Evolutionary conservation across 2,113 vertebrate genomes (phyloP).

Genomic region (Hirundichthys speculiger): DNA sequence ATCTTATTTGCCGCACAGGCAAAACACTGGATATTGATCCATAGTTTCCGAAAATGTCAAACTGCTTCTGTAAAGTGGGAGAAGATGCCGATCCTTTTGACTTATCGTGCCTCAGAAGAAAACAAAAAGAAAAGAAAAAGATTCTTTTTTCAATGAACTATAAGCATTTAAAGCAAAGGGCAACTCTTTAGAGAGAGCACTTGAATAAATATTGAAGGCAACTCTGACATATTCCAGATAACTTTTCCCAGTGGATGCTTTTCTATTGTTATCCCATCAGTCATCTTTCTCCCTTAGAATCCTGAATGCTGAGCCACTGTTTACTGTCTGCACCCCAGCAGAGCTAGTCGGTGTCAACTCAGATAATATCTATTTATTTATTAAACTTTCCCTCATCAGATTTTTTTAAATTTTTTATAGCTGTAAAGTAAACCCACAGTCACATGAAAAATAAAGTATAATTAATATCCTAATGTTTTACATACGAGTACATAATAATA

Average conservation of each 20-base stretch:
- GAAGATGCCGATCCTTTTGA: not conserved
- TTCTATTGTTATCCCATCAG: not conserved
- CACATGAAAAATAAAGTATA: too few species aligned
- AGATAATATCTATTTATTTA: too few species aligned
- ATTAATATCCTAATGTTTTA: too few species aligned
- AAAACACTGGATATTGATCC: not conserved
- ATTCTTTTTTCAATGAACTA: not conserved
- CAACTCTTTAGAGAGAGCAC: not conserved
- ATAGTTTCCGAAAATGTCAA: not conserved
- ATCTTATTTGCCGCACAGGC: too few species aligned
- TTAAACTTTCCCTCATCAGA: too few species aligned
- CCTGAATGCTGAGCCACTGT: not conserved
- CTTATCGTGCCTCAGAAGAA: not conserved
- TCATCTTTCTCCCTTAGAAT: not conserved
- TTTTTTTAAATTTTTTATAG: too few species aligned
- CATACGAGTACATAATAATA: too few species aligned
- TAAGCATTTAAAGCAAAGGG: not conserved
- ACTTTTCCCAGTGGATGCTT: not conserved
- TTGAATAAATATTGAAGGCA: not conserved
- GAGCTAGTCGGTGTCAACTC: not conserved
- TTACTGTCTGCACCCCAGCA: not conserved
- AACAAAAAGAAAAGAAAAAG: not conserved
- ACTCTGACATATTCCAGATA: not conserved
- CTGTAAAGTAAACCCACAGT: too few species aligned
- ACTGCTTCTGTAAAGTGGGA: not conserved